Evolutionary conservation across 2,797 vertebrate species (phyloP), one percentile per base, ranked within the genome.

Genomic region (Etheostoma perlongum): DNA sequence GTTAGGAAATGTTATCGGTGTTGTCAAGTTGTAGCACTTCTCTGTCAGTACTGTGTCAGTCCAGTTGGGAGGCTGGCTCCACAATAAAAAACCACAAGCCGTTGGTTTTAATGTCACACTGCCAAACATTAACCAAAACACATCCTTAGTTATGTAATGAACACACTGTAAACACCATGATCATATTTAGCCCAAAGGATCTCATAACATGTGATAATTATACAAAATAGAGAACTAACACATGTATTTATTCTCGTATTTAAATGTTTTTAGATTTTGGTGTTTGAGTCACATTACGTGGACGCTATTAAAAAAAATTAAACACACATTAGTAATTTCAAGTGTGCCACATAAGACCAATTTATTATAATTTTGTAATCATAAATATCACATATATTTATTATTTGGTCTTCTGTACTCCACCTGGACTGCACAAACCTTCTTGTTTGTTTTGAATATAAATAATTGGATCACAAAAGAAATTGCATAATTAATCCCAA

Each of bases 91-190:
- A 59, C n/a, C 59, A 44, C 12, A 5, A 27, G 21, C 18, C n/a
- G 11, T 25, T n/a, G 21, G 57, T 2, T 69, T 68, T 67, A 52
- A 57, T 69, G 44, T 76, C 72, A 40, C 48, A 30, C 8, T 15
- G 65, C 19, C 5, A 79, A 85, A 78, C 73, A 79, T 85, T 73
- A 83, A 72, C 73, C 42, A 49, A 23, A 42, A 54, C 2, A 4
- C 63, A 47, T 81, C 52, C 47, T 81, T 4, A 19, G 25, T 76
- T 12, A 73, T 52, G 69, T 62, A 59, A 84, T 46, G 4, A 64
- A 18, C 25, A 19, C 6, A 2, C 0, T 0, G 1, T 23, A 27
- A 51, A 52, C 47, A 60, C 9, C 25, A 58, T 33, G 48, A 19
- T 21, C 21, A 47, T 16, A 48, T 69, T 74, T 59, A 58, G 40